Percentiles rank a stretch among this genome's conserved stretches.
Conservation (phyloP, 2,797 vertebrate genomes). For the Anolis apletophallus region DNA sequence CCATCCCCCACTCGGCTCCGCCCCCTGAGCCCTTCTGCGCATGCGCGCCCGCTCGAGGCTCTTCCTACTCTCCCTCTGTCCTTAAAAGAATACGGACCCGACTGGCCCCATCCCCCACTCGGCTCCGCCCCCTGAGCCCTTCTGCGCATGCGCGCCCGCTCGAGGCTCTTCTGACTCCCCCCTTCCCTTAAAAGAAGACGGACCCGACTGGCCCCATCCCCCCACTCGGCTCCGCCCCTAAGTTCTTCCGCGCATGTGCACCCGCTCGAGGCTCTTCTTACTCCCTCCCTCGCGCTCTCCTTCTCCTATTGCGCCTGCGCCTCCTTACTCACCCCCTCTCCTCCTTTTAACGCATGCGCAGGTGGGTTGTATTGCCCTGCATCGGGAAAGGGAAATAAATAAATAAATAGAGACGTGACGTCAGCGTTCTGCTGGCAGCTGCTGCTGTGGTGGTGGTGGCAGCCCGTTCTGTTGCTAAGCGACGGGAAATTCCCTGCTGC, state of each 20-base stretch:
- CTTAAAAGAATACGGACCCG: constrained; percentile 44
- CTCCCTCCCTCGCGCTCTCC: too few species aligned
- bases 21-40: constrained; percentile 3
- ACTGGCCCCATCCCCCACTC: neutral
- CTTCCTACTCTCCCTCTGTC: neutral
- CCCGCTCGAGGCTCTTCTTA: neutral
- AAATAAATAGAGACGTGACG: neutral
- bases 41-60: neutral
- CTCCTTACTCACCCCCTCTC: too few species aligned
- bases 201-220: constrained; percentile 19
- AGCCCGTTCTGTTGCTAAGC: neutral
- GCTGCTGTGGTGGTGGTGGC: neutral
- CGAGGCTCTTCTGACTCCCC: neutral
- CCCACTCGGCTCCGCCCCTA: neutral
- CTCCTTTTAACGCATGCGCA: too few species aligned
- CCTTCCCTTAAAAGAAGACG: constrained; percentile 40
- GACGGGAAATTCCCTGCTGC: constrained; percentile 16
- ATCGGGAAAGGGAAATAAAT: too few species aligned
- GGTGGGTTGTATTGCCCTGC: too few species aligned
- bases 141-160: neutral
- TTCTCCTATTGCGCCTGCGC: too few species aligned
- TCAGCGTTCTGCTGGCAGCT: neutral
- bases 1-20: neutral
- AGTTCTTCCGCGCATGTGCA: neutral
- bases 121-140: constrained; percentile 4